A percentile compares a stretch with the other conserved stretches of the same genome.
phyloP scores from a whole-genome alignment of 2,113 vertebrate genomes.

The Etheostoma cragini region DNA sequence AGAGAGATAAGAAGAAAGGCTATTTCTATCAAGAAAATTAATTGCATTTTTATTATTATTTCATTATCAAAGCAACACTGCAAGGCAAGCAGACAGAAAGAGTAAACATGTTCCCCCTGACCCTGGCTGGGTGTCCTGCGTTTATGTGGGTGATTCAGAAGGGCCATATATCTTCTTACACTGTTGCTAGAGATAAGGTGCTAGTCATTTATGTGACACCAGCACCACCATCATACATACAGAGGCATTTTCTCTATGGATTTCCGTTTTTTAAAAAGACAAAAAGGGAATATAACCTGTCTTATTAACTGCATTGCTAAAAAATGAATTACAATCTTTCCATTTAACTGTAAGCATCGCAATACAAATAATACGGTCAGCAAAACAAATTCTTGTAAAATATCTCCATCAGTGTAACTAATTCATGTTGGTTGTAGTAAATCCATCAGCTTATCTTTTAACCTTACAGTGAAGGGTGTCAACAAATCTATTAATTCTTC shows the following conservation, averaged over 20 bases:
- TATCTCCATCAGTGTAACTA: neutral
- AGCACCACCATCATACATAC: slow-evolving; percentile 53
- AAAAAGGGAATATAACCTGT: slow-evolving; percentile 13
- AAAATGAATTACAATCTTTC: slow-evolving; percentile 5
- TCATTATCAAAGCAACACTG: slow-evolving; percentile 26
- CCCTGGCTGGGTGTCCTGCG: slow-evolving; percentile 32
- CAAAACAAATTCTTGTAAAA: slow-evolving; percentile 9
- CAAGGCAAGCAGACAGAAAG: slow-evolving; percentile 17
- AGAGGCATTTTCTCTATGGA: slow-evolving; percentile 31
- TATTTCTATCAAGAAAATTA: slow-evolving; percentile 3
- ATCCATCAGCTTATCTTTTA: neutral
- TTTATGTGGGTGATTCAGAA: slow-evolving; percentile 48
- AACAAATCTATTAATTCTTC: slow-evolving; percentile 28
- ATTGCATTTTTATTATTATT: slow-evolving; percentile 22
- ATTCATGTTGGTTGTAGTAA: neutral
- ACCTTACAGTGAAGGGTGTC: neutral
- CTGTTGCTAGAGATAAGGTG: slow-evolving; percentile 62
- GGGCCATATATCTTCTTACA: slow-evolving; percentile 57
- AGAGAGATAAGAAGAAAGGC: slow-evolving; percentile 12
- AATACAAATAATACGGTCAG: neutral
- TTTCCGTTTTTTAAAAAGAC: slow-evolving; percentile 30
- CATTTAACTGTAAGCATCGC: neutral
- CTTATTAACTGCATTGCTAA: slow-evolving; percentile 12
- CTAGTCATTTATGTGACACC: slow-evolving; percentile 59
- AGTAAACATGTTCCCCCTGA: slow-evolving; percentile 46